A percentile compares a stretch with the other conserved stretches of the same genome.
phyloP scores from a whole-genome alignment of 2,797 vertebrate species.

The Megaceryle alcyon region DNA sequence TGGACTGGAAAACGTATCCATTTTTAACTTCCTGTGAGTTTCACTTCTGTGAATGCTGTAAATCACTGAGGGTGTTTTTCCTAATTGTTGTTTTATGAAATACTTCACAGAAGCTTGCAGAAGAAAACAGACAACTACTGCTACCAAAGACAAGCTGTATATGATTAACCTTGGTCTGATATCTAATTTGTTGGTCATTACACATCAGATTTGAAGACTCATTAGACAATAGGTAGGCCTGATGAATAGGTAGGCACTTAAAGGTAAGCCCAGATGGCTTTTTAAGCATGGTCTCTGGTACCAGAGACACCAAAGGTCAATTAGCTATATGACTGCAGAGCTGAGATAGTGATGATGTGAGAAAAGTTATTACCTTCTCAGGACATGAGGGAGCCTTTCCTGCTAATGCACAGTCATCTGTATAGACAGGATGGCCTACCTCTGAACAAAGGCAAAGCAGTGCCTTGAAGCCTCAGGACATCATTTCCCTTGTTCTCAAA shows the following conservation, averaged over 20 bases:
- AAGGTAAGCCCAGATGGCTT: neutral
- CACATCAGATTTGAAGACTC: neutral
- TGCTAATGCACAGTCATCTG: conserved; percentile 15
- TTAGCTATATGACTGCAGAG: conserved; percentile 18
- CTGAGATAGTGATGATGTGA: conserved; percentile 6
- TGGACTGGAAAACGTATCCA: neutral
- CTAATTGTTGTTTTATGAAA: neutral
- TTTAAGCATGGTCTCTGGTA: neutral
- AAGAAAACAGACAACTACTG: neutral
- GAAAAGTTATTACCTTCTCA: conserved; percentile 38
- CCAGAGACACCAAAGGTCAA: neutral
- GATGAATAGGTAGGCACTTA: neutral
- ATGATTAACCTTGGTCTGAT: neutral
- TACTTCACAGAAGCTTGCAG: neutral
- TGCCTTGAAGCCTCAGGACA: conserved; percentile 72
- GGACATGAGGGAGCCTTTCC: conserved; percentile 47
- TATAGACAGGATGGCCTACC: conserved; percentile 42
- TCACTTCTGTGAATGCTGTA: neutral
- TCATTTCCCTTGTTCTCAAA: conserved; percentile 68
- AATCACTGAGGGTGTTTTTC: neutral
- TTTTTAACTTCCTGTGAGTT: neutral
- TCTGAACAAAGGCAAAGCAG: conserved; percentile 41
- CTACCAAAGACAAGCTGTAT: neutral
- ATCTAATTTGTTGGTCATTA: neutral
- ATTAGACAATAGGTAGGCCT: neutral